phyloP scores from a whole-genome alignment of 2,797 vertebrate genomes.

The Eidolon dupreanum region DNA sequence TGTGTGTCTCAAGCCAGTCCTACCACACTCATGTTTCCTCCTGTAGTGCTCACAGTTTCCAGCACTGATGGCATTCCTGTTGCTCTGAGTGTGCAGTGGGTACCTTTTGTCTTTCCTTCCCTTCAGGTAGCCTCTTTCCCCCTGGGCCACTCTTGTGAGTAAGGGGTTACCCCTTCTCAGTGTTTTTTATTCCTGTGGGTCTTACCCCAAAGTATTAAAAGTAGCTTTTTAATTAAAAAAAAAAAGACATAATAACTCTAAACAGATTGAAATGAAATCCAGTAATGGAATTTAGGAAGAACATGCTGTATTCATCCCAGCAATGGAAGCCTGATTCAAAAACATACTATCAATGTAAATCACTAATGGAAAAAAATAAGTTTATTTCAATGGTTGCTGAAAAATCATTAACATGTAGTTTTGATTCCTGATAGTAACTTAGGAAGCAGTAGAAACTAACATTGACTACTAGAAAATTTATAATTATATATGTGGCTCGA shows the following conservation, averaged over 20 bases:
- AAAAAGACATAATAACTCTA: neutral
- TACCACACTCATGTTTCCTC: slow-evolving; percentile 77
- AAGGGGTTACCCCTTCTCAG: slow-evolving; percentile 75
- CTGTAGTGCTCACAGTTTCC: slow-evolving; percentile 78
- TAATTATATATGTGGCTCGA: neutral
- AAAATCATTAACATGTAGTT: neutral
- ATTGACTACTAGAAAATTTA: neutral
- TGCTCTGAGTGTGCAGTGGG: slow-evolving; percentile 78
- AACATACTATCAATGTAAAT: neutral
- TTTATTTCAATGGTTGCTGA: neutral
- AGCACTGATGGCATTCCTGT: slow-evolving; percentile 76
- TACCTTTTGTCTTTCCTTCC: slow-evolving; percentile 79
- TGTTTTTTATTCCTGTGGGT: slow-evolving; percentile 83
- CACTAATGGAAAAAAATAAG: neutral
- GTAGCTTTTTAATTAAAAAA: slow-evolving; percentile 82
- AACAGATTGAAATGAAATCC: neutral
- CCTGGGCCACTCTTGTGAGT: slow-evolving; percentile 72
- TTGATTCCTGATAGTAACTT: neutral
- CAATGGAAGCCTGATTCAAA: neutral
- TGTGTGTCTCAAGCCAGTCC: slow-evolving; percentile 80
- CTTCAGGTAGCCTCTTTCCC: slow-evolving; percentile 75
- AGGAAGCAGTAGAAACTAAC: neutral
- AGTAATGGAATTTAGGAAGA: neutral
- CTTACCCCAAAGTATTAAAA: slow-evolving; percentile 83
- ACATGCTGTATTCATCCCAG: neutral